Conservation (phyloP, 2,888 invertebrate genomes). For the Torymus aiolomorphi region DNA sequence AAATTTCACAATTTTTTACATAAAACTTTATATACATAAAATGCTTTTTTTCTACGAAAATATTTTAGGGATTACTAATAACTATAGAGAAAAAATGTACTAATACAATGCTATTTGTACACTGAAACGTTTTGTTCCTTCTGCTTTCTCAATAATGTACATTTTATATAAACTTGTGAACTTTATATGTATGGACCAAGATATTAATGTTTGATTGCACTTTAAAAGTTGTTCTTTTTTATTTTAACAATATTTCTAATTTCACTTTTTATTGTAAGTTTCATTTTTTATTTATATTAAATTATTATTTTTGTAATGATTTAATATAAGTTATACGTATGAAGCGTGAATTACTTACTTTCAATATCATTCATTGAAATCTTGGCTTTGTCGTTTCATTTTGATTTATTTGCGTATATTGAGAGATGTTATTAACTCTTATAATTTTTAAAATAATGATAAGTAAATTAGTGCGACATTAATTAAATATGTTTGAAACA, state of each 20-base stretch:
- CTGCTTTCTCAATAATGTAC: conserved; percentile 29
- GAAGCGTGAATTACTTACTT: not conserved
- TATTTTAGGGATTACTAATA: not conserved
- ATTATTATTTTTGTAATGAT: not conserved
- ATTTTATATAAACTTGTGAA: conserved; percentile 37
- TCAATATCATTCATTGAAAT: conserved; percentile 31
- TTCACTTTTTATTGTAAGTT: conserved; percentile 17
- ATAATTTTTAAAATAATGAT: conserved; percentile 1
- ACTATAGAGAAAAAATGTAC: not conserved
- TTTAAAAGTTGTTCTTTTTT: not conserved
- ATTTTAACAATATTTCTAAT: not conserved
- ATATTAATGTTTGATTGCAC: conserved; percentile 41
- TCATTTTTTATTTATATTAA: conserved; percentile 10
- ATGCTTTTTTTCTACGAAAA: conserved; percentile 23
- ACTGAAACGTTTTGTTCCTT: conserved; percentile 31
- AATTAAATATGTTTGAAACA: not conserved
- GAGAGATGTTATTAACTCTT: conserved; percentile 11
- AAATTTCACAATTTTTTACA: conserved; percentile 47
- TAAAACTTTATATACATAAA: conserved; percentile 27
- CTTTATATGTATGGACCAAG: conserved; percentile 34
- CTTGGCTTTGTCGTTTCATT: conserved; percentile 36
- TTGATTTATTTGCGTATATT: conserved; percentile 17
- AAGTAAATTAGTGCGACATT: too few species aligned
- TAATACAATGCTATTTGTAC: not conserved
- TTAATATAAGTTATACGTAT: conserved; percentile 3